Percentiles rank a stretch among this genome's conserved stretches.
These are phyloP conservation scores for Strigamia transsilvanica DNA, from an alignment of 2,888 invertebrate species.

Conservation along the genomic window DNA sequence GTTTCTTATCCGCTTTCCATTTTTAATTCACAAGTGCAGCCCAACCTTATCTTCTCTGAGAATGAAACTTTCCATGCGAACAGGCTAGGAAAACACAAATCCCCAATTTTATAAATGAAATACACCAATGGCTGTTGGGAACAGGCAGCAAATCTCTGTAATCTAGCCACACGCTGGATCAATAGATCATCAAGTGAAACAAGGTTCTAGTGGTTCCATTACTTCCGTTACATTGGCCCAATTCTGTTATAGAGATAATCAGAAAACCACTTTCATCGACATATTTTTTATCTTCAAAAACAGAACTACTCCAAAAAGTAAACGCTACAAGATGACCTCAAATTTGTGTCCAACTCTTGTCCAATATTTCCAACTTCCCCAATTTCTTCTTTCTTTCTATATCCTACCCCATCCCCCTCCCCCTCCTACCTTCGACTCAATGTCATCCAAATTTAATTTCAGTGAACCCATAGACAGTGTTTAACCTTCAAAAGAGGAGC, in stretches of 20 bases:
- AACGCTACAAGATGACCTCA: background rate
- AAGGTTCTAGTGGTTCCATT: slow-evolving; percentile 46
- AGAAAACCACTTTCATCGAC: slow-evolving; percentile 16
- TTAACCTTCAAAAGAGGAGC: background rate
- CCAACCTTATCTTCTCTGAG: background rate
- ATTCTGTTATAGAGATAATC: slow-evolving; percentile 43
- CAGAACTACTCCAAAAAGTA: background rate
- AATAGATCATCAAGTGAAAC: slow-evolving; percentile 49
- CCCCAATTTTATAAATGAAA: slow-evolving; percentile 34
- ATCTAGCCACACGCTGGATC: slow-evolving; percentile 41
- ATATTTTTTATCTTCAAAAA: slow-evolving; percentile 32
- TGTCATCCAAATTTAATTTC: too few species aligned
- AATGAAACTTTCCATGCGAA: background rate
- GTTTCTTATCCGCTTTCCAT: background rate
- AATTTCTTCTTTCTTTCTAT: background rate
- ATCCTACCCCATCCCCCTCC: background rate
- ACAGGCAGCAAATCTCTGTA: slow-evolving; percentile 40
- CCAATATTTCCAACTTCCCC: background rate
- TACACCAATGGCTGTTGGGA: slow-evolving; percentile 15
- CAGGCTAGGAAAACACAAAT: slow-evolving; percentile 18
- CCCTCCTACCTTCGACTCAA: background rate
- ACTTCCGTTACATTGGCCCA: slow-evolving; percentile 48
- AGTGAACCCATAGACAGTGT: background rate
- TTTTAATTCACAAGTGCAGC: background rate
- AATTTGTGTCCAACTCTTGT: background rate